Evolutionary conservation across 1,140 invertebrate genomes (phyloP).

Genomic region (Bombyx mandarina): DNA sequence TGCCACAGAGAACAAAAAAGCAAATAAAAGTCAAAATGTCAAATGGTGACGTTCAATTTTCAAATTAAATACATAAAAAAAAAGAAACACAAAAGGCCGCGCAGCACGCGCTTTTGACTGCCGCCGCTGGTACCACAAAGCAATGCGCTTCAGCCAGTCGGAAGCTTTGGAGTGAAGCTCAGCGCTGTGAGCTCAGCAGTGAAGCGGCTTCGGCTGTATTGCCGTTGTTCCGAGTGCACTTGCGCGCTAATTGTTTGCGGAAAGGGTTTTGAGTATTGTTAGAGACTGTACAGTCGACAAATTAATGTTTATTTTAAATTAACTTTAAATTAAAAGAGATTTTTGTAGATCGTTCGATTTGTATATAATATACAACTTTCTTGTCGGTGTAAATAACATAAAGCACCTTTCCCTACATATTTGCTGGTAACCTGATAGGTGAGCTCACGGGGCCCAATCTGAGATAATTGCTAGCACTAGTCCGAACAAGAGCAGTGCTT

Average conservation of each 20-base stretch:
- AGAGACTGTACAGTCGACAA: slow-evolving; percentile 26
- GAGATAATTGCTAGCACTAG: too few relatives aligned
- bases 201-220: slow-evolving; percentile 31
- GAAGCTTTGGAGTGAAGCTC: slow-evolving; percentile 32
- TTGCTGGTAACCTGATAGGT: too few relatives aligned
- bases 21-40: too few relatives aligned
- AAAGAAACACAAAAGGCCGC: slow-evolving; percentile 1
- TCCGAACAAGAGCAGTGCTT: too few relatives aligned
- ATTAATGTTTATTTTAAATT: slow-evolving; percentile 7
- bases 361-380: too few relatives aligned
- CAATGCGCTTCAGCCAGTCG: slow-evolving; percentile 54
- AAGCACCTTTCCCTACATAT: too few relatives aligned
- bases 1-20: too few relatives aligned
- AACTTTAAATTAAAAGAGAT: too few relatives aligned
- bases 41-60: not conserved
- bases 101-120: slow-evolving; percentile 27
- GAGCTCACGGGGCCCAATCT: too few relatives aligned
- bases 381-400: too few relatives aligned
- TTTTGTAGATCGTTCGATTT: too few relatives aligned
- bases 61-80: not conserved
- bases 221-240: slow-evolving; percentile 61
- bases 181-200: slow-evolving; percentile 11
- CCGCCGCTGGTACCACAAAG: slow-evolving; percentile 33
- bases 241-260: slow-evolving; percentile 65
- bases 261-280: slow-evolving; percentile 63